Evolutionary conservation across 2,797 vertebrate species (phyloP).

Genomic region (Echeneis naucrates): DNA sequence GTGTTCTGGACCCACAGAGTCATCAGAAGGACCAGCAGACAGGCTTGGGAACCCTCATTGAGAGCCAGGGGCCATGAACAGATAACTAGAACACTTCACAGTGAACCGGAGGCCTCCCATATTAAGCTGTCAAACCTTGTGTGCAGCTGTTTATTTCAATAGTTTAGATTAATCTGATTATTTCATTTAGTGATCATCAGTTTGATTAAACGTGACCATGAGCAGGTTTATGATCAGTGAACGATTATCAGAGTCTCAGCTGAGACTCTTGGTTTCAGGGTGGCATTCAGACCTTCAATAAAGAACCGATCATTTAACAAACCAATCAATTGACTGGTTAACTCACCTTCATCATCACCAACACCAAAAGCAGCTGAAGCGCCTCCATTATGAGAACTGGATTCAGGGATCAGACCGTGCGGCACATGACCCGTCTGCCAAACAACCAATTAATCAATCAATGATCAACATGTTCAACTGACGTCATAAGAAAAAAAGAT

Average conservation of each 20-base stretch:
- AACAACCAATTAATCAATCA: conserved; percentile 20
- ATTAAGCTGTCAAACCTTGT: too few relatives aligned
- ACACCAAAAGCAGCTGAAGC: conserved; percentile 4
- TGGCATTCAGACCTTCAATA: not conserved
- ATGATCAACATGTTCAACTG: not conserved
- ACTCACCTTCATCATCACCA: conserved; percentile 45
- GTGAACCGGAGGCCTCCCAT: too few relatives aligned
- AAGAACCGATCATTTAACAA: not conserved
- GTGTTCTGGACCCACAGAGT: too few relatives aligned
- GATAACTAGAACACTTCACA: too few relatives aligned
- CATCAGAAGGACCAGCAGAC: too few relatives aligned
- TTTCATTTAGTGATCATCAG: too few relatives aligned
- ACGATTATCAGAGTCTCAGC: not conserved
- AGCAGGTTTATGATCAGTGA: too few relatives aligned
- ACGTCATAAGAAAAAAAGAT: not conserved
- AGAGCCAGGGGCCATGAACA: too few relatives aligned
- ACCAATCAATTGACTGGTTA: not conserved
- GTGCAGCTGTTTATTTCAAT: too few relatives aligned
- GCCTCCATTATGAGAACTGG: conserved; percentile 44
- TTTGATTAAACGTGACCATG: too few relatives aligned
- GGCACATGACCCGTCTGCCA: conserved; percentile 21
- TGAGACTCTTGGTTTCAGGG: not conserved
- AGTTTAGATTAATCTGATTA: too few relatives aligned
- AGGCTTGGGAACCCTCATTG: too few relatives aligned
- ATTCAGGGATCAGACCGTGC: conserved; percentile 1